A percentile compares a stretch with the other conserved stretches of the same genome.
Evolutionary conservation across 2,888 invertebrate species (phyloP).

Genomic region (Amphipoea lucens): DNA sequence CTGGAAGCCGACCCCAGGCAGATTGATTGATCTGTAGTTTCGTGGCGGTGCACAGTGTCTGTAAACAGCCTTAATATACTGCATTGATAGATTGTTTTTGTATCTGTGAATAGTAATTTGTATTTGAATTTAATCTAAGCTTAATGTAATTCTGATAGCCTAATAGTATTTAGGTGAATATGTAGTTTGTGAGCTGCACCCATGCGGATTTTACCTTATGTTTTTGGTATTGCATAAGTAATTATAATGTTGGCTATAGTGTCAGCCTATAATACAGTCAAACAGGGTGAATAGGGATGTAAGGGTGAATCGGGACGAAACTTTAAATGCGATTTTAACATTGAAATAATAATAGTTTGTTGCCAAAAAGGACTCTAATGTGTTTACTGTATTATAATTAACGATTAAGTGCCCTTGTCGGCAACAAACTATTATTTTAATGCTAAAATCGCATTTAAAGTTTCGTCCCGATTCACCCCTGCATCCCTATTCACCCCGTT

Average conservation of each 20-base stretch:
- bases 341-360: too few relatives aligned
- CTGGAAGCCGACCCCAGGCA: not conserved
- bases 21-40: not conserved
- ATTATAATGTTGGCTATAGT: not conserved
- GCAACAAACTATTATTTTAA: too few relatives aligned
- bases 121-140: constrained; percentile 1
- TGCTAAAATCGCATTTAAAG: too few relatives aligned
- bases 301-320: too few relatives aligned
- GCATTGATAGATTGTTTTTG: not conserved
- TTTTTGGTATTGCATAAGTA: not conserved
- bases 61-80: not conserved
- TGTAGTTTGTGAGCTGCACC: not conserved
- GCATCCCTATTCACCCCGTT: too few relatives aligned
- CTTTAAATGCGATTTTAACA: too few relatives aligned
- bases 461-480: too few relatives aligned
- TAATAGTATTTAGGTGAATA: not conserved
- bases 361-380: too few relatives aligned
- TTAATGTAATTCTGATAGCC: constrained; percentile 19
- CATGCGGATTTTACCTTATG: not conserved
- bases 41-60: not conserved
- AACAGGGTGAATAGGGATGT: too few relatives aligned
- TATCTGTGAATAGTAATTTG: not conserved
- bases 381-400: too few relatives aligned
- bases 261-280: not conserved
- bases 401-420: too few relatives aligned